Conservation (phyloP, 2,797 vertebrate species). For the Rachycentron canadum region DNA sequence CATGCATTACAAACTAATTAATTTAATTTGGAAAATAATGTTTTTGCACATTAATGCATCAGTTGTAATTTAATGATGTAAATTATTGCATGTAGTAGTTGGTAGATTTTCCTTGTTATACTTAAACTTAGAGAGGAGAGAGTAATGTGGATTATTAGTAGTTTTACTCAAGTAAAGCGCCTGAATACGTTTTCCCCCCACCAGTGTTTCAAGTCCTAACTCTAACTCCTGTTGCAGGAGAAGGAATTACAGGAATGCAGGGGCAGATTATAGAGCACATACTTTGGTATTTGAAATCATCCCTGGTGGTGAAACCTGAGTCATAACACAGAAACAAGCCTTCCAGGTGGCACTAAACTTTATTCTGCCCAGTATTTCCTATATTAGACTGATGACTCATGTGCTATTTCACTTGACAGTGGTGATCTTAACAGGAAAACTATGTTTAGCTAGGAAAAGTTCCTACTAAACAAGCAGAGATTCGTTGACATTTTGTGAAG, state of each 20-base stretch:
- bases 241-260: constrained; percentile 37
- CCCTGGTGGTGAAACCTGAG: not conserved
- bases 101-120: too few species aligned
- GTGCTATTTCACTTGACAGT: not conserved
- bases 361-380: not conserved
- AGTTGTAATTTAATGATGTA: too few species aligned
- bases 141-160: not conserved
- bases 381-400: not conserved
- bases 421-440: not conserved
- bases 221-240: not conserved
- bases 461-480: not conserved
- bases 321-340: not conserved
- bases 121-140: too few species aligned
- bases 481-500: too few species aligned
- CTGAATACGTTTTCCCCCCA: not conserved
- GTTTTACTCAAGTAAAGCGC: not conserved
- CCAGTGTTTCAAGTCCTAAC: constrained; percentile 6
- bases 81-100: too few species aligned
- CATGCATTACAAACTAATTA: too few species aligned
- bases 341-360: not conserved
- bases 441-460: not conserved
- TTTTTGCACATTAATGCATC: too few species aligned
- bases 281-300: not conserved
- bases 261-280: not conserved
- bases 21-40: too few species aligned